These are phyloP conservation scores for Troglohyphantes excavatus DNA, from an alignment of 2,888 invertebrate genomes.

Conservation along the genomic window DNA sequence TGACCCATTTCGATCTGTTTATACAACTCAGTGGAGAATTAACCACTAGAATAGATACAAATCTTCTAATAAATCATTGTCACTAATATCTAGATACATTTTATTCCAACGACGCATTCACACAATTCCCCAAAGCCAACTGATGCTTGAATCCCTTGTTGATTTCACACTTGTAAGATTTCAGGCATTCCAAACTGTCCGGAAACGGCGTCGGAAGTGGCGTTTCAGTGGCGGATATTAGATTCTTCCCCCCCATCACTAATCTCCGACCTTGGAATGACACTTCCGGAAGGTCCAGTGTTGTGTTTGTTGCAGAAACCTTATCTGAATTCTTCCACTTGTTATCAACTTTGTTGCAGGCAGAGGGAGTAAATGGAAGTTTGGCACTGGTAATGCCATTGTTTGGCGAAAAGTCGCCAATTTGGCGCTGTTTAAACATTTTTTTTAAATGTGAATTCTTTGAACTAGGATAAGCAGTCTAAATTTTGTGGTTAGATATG, in stretches of 20 bases:
- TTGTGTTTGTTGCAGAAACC: background rate
- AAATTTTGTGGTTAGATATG: no score
- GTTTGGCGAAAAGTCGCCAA: no score
- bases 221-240: constrained; percentile 46
- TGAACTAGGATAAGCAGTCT: no score
- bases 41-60: background rate
- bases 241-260: background rate
- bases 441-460: no score
- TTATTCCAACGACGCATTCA: no score
- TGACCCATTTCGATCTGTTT: no score
- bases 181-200: constrained; percentile 17
- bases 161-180: constrained; percentile 8
- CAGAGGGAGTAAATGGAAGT: background rate
- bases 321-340: constrained; percentile 30
- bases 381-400: background rate
- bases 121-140: background rate
- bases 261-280: constrained; percentile 25
- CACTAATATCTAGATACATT: no score
- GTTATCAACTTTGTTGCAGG: constrained; percentile 28
- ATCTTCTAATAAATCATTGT: no score
- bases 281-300: constrained; percentile 39
- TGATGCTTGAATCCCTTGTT: background rate
- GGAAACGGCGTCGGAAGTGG: constrained; percentile 17
- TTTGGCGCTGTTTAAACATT: no score
- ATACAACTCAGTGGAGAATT: no score